A percentile compares a stretch with the other conserved stretches of the same genome.
Evolutionary conservation across 2,888 invertebrate genomes (phyloP).

Genomic region (Drosophila merina): DNA sequence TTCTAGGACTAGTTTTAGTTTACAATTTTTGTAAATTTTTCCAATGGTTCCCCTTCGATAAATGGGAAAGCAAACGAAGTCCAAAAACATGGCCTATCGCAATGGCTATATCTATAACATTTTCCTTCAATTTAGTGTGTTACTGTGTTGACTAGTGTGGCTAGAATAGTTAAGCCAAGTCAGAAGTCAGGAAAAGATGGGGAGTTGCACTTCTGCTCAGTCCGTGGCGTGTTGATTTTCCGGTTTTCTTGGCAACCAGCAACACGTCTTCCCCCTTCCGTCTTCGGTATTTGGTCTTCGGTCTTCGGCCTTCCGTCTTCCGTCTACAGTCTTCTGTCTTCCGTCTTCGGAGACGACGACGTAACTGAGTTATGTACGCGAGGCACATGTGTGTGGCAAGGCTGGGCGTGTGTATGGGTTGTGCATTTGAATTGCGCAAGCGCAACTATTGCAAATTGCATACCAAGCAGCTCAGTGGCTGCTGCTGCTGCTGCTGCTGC

Average conservation of each 20-base stretch:
- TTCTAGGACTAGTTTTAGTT: too few relatives aligned
- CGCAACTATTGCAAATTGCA: conserved; percentile 78
- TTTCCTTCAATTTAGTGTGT: too few relatives aligned
- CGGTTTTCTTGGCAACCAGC: conserved; percentile 68
- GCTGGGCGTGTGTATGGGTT: conserved; percentile 31
- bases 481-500: conserved; percentile 50
- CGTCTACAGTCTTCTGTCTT: conserved; percentile 47
- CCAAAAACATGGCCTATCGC: too few relatives aligned
- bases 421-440: conserved; percentile 76
- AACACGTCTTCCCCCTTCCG: conserved; percentile 57
- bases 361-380: conserved; percentile 68
- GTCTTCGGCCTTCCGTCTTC: conserved; percentile 63
- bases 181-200: conserved; percentile 1
- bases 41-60: too few relatives aligned
- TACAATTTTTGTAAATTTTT: too few relatives aligned
- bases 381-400: conserved; percentile 21
- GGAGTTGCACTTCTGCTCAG: conserved; percentile 32
- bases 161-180: conserved; percentile 24
- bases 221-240: conserved; percentile 72
- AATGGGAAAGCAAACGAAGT: too few relatives aligned
- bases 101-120: too few relatives aligned
- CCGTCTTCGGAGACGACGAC: conserved; percentile 45
- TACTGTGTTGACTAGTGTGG: conserved; percentile 21
- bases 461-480: conserved; percentile 64
- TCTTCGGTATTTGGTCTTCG: conserved; percentile 62